Percentiles rank a stretch among this genome's conserved stretches.
Evolutionary conservation across 2,797 vertebrate genomes (phyloP).

Genomic region (Thaleichthys pacificus): DNA sequence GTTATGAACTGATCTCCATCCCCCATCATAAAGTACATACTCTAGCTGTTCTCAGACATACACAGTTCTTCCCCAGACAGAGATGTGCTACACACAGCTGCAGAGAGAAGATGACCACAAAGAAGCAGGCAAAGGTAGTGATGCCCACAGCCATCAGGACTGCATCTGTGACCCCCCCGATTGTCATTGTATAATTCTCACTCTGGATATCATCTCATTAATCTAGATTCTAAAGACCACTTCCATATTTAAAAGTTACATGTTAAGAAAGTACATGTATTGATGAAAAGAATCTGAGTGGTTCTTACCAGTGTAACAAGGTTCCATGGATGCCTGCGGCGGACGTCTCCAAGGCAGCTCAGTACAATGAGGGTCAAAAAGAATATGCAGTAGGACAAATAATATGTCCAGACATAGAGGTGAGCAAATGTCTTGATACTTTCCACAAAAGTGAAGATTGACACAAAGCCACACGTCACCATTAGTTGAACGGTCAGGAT

Average conservation of each 20-base stretch:
- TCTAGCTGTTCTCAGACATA: neutral
- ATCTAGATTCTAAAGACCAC: neutral
- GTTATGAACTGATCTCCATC: neutral
- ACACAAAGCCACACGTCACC: slow-evolving; percentile 85
- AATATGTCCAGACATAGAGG: slow-evolving; percentile 86
- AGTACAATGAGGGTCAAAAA: slow-evolving; percentile 86
- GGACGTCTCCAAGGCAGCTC: slow-evolving; percentile 92
- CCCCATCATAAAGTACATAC: neutral
- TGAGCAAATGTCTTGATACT: slow-evolving; percentile 83
- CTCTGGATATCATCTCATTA: neutral
- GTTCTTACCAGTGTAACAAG: slow-evolving; percentile 84
- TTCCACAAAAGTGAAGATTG: slow-evolving; percentile 80
- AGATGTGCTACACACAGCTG: slow-evolving; percentile 75
- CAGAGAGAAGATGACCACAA: slow-evolving; percentile 89
- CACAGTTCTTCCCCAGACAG: neutral
- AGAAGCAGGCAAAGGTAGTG: slow-evolving; percentile 89
- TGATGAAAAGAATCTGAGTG: neutral
- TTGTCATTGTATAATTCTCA: too few species aligned
- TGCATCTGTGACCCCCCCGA: slow-evolving; percentile 74
- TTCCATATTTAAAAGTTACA: neutral
- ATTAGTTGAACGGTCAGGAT: slow-evolving; percentile 88
- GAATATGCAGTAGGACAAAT: slow-evolving; percentile 89
- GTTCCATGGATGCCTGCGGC: slow-evolving; percentile 93
- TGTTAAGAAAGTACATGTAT: neutral
- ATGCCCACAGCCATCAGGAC: slow-evolving; percentile 95